phyloP scores from a whole-genome alignment of 2,797 vertebrate species.

The Acrocephalus scirpaceus region DNA sequence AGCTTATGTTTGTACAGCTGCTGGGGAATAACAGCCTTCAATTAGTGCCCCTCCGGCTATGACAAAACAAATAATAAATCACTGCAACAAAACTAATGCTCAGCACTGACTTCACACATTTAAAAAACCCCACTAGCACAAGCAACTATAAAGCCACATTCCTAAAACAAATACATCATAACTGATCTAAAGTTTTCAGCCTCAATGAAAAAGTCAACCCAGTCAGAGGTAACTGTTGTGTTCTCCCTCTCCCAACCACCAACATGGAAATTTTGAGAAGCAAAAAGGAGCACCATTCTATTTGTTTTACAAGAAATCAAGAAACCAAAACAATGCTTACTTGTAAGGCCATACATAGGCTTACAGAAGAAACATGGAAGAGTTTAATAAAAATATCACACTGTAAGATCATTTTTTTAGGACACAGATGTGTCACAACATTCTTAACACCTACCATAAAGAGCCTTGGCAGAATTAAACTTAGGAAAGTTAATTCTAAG shows the following conservation, averaged over 20 bases:
- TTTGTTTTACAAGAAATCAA: background rate
- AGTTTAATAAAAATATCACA: background rate
- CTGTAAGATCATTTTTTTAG: background rate
- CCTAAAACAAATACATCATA: background rate
- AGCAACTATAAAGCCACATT: background rate
- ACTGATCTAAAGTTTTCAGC: background rate
- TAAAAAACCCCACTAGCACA: background rate
- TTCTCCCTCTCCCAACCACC: background rate
- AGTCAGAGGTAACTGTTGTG: background rate
- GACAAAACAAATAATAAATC: conserved; percentile 44
- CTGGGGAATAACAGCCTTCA: conserved; percentile 3
- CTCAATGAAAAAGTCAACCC: background rate
- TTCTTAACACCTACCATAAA: background rate
- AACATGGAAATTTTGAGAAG: background rate
- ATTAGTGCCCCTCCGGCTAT: background rate
- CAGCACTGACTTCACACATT: background rate
- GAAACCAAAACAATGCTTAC: background rate
- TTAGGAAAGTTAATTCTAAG: background rate
- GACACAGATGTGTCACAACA: background rate
- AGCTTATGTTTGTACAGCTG: conserved; percentile 22
- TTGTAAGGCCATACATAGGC: background rate
- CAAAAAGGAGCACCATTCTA: background rate
- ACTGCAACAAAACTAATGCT: conserved; percentile 22
- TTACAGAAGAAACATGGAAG: background rate
- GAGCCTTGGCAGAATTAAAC: background rate